Evolutionary conservation across 2,797 vertebrate genomes (phyloP).

Genomic region (Clarias pachynema): DNA sequence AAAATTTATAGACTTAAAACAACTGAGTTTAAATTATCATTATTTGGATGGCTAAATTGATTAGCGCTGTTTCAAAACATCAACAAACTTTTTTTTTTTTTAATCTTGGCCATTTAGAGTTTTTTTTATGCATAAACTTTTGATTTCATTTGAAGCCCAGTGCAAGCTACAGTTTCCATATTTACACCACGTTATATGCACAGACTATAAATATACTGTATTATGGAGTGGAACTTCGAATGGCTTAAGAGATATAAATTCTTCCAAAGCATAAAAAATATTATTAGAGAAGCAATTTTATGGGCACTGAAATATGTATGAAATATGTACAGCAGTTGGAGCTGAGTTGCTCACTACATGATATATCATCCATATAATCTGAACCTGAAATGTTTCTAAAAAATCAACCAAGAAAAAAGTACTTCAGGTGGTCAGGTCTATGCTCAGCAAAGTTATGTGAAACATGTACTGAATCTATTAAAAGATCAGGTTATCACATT

Average conservation of each 20-base stretch:
- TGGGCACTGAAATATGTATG: background rate
- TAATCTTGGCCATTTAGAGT: background rate
- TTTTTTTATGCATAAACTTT: background rate
- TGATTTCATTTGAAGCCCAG: background rate
- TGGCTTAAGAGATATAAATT: background rate
- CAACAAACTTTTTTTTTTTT: background rate
- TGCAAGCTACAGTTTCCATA: background rate
- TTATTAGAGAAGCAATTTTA: background rate
- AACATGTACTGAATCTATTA: no score
- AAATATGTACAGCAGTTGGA: background rate
- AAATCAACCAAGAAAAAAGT: background rate
- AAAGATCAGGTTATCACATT: no score
- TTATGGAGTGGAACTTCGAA: background rate
- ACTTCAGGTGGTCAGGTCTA: no score
- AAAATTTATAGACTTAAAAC: background rate
- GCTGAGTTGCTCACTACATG: background rate
- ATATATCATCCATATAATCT: conserved; percentile 2
- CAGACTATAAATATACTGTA: background rate
- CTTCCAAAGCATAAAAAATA: background rate
- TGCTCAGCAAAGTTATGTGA: no score
- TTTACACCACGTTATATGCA: background rate
- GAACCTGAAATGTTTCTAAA: background rate
- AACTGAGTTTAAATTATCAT: background rate
- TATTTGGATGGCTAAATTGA: background rate
- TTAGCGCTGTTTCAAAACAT: background rate